Evolutionary conservation across 2,888 invertebrate genomes (phyloP), one percentile per base, ranked within the genome.

Genomic region (Xanthia icteritia): DNA sequence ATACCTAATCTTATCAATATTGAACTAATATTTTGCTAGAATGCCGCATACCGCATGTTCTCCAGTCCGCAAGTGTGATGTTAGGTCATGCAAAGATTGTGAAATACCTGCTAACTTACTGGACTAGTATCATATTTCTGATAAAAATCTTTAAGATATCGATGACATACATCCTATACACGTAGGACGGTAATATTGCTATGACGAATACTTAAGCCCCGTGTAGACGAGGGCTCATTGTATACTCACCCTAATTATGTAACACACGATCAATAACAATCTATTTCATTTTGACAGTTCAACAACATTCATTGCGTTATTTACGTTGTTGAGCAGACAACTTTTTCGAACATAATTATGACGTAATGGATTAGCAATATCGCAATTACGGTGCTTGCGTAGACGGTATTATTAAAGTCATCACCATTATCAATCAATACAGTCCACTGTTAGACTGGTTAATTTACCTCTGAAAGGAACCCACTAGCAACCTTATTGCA

Each of bases 21-120:
- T 13, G 13, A 11, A n/a, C 13, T 63, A 76, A 79, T 82, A 70
- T 74, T 79, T 60, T 45, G 27, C 20, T 11, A 36, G 42, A 73
- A 78, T 39, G 51, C 27, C 73, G 78, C 42, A 17, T 45, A 60
- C 23, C 58, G 51, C 42, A 65, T 65, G 58, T 23, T 45, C 36
- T 58, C 13, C 31, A 48, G 54, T 27, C 56, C 64, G 9, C 63
- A 39, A 27, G 15, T 60, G 31, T 83, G 83, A 73, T 73, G 82
- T 68, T 63, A 79, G 51, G 48, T 63, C 74, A 63, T 51, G 58
- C 17, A 27, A 77, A 61, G 27, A 73, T 84, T 84, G 84, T 65
- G 84, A 68, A 84, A 84, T 76, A 65, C 15, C 61, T 66, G 61
- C 27, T 76, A 42, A 42, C 79, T 77, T 73, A 75, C 58, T 73